phyloP scores from a whole-genome alignment of 2,797 vertebrate genomes.

The Stomatorhinus walkeri region DNA sequence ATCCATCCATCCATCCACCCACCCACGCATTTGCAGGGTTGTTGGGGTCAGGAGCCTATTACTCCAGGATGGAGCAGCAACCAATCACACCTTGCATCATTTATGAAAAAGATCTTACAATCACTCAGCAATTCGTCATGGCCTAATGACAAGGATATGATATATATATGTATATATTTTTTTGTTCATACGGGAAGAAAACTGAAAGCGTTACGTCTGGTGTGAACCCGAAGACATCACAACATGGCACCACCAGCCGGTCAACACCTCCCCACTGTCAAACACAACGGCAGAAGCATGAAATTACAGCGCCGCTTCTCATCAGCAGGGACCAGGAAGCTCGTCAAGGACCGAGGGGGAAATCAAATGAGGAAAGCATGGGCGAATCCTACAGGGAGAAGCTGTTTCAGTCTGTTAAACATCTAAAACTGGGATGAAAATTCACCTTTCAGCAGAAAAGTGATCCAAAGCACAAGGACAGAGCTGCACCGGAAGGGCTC shows the following conservation, averaged over 20 bases:
- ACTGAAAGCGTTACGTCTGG: background rate
- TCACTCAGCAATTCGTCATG: background rate
- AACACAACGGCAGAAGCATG: constrained; percentile 8
- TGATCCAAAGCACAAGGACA: constrained; percentile 13
- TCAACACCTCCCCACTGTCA: background rate
- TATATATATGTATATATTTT: background rate
- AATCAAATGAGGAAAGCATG: background rate
- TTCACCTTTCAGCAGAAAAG: constrained; percentile 15
- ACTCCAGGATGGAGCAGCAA: background rate
- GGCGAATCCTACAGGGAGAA: background rate
- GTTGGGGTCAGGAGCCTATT: background rate
- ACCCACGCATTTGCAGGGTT: background rate
- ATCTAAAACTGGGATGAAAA: constrained; percentile 13
- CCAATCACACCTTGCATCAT: background rate
- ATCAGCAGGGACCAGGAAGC: constrained; percentile 5
- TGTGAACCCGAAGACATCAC: background rate
- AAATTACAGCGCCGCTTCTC: background rate
- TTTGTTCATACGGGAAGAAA: background rate
- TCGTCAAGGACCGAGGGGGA: constrained; percentile 5
- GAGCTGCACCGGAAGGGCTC: constrained; percentile 5
- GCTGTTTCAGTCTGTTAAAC: constrained; percentile 8
- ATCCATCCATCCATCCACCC: background rate
- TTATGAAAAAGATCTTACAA: background rate
- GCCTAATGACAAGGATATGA: constrained; percentile 1
- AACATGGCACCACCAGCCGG: background rate